phyloP scores from a whole-genome alignment of 2,113 vertebrate genomes.

The Brachyistius frenatus region DNA sequence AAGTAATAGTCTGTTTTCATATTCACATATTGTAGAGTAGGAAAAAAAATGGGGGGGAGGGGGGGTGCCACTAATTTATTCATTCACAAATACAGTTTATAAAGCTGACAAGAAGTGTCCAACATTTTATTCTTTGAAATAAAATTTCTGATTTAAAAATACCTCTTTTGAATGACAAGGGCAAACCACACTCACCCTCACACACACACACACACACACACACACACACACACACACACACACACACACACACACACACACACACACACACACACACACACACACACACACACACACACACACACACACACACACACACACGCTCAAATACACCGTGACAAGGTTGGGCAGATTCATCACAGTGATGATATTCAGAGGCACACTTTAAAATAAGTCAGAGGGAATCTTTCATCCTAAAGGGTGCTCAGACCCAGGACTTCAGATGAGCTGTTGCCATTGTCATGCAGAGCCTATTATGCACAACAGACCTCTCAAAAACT shows the following conservation, averaged over 20 bases:
- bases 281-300: constrained; percentile 2
- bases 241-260: constrained; percentile 23
- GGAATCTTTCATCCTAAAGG: constrained; percentile 28
- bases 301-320: constrained; percentile 19
- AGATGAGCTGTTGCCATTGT: constrained; percentile 34
- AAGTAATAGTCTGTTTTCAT: too few species aligned
- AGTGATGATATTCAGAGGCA: constrained; percentile 52
- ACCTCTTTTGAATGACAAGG: constrained; percentile 12
- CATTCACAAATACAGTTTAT: constrained; percentile 1
- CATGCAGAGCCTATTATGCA: constrained; percentile 18
- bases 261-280: not conserved
- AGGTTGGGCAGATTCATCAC: constrained; percentile 27
- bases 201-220: constrained; percentile 20
- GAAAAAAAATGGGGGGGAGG: not conserved
- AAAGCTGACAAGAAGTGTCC: constrained; percentile 7
- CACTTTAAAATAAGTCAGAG: constrained; percentile 38
- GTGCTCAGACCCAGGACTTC: constrained; percentile 12
- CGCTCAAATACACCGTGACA: constrained; percentile 7
- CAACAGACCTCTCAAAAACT: constrained; percentile 20
- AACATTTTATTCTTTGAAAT: constrained; percentile 64
- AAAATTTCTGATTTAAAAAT: constrained; percentile 58
- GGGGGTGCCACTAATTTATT: not conserved
- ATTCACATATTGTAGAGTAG: not conserved
- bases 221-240: constrained; percentile 4
- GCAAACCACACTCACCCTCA: constrained; percentile 4